Evolutionary conservation across 2,888 invertebrate species (phyloP).

Genomic region (Pterostichus madidus): DNA sequence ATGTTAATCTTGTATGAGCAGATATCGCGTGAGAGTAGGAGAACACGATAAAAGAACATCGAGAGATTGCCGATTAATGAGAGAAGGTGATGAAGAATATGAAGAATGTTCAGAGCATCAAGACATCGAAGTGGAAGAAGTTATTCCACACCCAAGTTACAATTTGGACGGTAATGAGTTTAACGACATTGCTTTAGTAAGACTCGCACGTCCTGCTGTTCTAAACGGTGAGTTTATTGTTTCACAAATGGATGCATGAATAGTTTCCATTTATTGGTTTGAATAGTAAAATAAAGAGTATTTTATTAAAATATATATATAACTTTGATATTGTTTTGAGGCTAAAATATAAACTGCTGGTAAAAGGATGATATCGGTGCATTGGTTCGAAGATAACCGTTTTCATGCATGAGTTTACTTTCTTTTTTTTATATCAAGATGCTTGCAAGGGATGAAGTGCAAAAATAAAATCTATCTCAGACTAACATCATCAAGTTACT

Average conservation of each 20-base stretch:
- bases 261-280: too few species aligned
- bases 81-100: constrained; percentile 66
- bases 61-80: constrained; percentile 54
- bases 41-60: constrained; percentile 30
- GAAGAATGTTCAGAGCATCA: constrained; percentile 20
- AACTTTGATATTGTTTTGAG: too few species aligned
- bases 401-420: too few species aligned
- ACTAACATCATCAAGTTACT: too few species aligned
- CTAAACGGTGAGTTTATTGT: constrained; percentile 19
- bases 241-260: constrained; percentile 79
- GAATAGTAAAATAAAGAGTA: too few species aligned
- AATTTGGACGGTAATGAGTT: constrained; percentile 68
- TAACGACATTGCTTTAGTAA: constrained; percentile 73
- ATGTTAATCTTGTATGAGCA: neutral
- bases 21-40: constrained; percentile 20
- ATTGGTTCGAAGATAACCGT: too few species aligned
- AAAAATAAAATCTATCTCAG: too few species aligned
- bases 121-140: constrained; percentile 64
- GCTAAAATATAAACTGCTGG: too few species aligned
- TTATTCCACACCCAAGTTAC: constrained; percentile 72
- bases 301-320: too few species aligned
- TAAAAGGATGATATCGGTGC: too few species aligned
- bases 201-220: neutral
- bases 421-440: too few species aligned
- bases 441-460: too few species aligned